Evolutionary conservation across 2,888 invertebrate species (phyloP).

Genomic region (Hirtodrosophila cameraria): DNA sequence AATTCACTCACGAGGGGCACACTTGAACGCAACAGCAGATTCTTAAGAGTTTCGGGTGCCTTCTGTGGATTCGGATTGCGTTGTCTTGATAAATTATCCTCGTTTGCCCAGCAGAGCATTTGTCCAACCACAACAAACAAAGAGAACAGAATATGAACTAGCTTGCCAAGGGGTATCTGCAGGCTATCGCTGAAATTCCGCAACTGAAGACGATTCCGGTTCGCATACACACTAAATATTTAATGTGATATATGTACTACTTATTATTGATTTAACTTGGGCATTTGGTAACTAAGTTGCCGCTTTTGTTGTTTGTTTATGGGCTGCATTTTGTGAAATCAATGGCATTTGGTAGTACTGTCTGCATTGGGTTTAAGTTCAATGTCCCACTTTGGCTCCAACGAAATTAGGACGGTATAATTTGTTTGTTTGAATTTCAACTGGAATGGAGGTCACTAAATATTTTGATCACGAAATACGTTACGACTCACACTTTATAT

Average conservation of each 20-base stretch:
- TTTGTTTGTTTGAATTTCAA: not conserved
- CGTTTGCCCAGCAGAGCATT: conserved; percentile 83
- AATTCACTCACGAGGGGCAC: conserved; percentile 83
- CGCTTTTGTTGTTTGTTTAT: conserved; percentile 26
- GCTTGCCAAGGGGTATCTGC: too few species aligned
- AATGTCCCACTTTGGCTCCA: conserved; percentile 31
- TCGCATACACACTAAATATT: not conserved
- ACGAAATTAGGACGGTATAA: conserved; percentile 14
- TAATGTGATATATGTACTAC: not conserved
- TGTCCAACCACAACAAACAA: not conserved
- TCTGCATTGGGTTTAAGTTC: conserved; percentile 37
- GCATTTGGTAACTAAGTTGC: conserved; percentile 51
- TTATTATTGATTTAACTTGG: conserved; percentile 72
- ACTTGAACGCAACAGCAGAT: conserved; percentile 81
- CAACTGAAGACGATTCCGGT: conserved; percentile 17
- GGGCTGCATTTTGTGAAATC: conserved; percentile 54
- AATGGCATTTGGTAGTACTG: conserved; percentile 37
- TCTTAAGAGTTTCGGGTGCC: conserved; percentile 79
- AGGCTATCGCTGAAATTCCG: conserved; percentile 4
- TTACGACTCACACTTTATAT: too few species aligned
- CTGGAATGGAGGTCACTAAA: too few species aligned
- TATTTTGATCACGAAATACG: too few species aligned
- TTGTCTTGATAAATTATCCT: conserved; percentile 78
- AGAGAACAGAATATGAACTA: not conserved
- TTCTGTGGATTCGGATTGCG: conserved; percentile 79